phyloP scores from a whole-genome alignment of 2,113 vertebrate species.

The Saccopteryx leptura region DNA sequence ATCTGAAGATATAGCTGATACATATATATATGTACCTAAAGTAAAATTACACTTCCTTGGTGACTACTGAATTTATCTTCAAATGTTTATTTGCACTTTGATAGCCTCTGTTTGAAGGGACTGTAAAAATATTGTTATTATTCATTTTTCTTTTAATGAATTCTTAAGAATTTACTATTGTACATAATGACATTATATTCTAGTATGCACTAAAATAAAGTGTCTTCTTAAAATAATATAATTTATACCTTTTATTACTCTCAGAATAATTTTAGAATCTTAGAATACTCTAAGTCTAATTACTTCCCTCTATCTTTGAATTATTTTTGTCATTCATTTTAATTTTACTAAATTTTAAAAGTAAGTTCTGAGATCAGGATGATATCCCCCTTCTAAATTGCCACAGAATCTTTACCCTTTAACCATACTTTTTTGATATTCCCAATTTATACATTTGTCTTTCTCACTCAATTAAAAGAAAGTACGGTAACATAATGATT shows the following conservation, averaged over 20 bases:
- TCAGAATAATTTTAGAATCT: slow-evolving; percentile 26
- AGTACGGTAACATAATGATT: background rate
- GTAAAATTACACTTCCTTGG: background rate
- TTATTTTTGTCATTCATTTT: background rate
- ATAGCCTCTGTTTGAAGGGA: background rate
- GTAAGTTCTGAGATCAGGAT: background rate
- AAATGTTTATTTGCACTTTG: background rate
- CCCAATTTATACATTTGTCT: background rate
- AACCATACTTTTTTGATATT: background rate
- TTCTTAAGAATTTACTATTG: background rate
- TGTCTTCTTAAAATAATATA: background rate
- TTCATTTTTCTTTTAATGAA: background rate
- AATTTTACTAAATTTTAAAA: background rate
- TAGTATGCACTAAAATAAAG: background rate
- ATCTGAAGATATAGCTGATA: background rate
- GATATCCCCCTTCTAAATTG: background rate
- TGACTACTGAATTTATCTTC: background rate
- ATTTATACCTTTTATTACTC: background rate
- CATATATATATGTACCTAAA: background rate
- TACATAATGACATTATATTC: background rate
- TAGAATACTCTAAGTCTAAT: background rate
- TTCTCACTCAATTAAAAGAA: background rate
- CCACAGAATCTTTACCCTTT: background rate
- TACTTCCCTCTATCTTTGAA: background rate
- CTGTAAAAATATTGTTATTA: background rate